Evolutionary conservation across 2,888 invertebrate genomes (phyloP).

Genomic region (Thecophora atra): DNA sequence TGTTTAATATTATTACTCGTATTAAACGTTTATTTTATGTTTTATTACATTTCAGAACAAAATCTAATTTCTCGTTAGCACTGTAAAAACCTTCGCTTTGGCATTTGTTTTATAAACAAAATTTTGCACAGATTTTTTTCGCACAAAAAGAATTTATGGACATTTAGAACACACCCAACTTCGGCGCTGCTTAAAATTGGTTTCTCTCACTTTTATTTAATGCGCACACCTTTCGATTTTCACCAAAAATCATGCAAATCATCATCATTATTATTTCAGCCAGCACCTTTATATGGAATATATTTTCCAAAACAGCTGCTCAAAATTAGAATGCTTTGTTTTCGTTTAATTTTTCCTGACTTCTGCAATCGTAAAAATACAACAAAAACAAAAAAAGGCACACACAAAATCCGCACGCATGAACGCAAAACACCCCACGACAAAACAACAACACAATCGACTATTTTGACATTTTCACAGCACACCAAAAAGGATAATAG

Average conservation of each 20-base stretch:
- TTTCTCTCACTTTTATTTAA: background rate
- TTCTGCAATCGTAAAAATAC: background rate
- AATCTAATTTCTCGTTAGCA: too few relatives aligned
- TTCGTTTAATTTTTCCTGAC: background rate
- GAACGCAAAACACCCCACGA: slow-evolving; percentile 5
- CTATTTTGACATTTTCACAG: background rate
- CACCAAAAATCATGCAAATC: background rate
- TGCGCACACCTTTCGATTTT: background rate
- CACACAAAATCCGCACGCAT: slow-evolving; percentile 26
- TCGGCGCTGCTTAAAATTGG: background rate
- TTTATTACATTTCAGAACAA: too few relatives aligned
- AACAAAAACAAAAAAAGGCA: slow-evolving; percentile 29
- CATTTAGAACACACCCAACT: background rate
- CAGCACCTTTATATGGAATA: background rate
- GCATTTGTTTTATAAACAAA: slow-evolving; percentile 8
- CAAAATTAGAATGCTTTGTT: background rate
- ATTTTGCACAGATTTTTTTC: slow-evolving; percentile 5
- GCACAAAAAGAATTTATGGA: background rate
- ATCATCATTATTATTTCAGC: too few relatives aligned
- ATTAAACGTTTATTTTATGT: background rate
- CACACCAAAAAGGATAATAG: background rate
- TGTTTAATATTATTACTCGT: background rate
- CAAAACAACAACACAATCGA: slow-evolving; percentile 12
- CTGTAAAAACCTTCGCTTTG: too few relatives aligned
- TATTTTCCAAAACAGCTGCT: background rate